These are phyloP conservation scores for Opisthograptis luteolata DNA, from an alignment of 2,888 invertebrate genomes.

Conservation along the genomic window DNA sequence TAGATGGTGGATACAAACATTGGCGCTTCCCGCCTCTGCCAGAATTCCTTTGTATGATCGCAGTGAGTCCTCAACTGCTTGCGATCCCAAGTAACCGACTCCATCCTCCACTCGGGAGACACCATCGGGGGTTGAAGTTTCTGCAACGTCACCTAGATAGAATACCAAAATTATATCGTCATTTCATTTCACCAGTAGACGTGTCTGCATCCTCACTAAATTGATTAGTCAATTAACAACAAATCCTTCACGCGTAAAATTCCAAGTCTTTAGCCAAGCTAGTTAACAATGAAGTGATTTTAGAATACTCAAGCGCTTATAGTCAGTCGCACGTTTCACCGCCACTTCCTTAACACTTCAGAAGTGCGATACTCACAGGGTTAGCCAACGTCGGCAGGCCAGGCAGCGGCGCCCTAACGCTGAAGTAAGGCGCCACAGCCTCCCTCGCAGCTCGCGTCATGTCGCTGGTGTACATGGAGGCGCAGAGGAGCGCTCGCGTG, in stretches of 20 bases:
- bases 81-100: slow-evolving; percentile 56
- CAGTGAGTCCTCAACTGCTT: slow-evolving; percentile 49
- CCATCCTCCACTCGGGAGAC: slow-evolving; percentile 65
- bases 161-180: too few species aligned
- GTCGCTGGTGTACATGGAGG: slow-evolving; percentile 35
- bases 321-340: too few species aligned
- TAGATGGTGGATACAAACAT: slow-evolving; percentile 1
- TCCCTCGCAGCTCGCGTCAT: slow-evolving; percentile 17
- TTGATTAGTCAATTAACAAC: too few species aligned
- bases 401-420: slow-evolving; percentile 25
- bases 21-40: slow-evolving; percentile 33
- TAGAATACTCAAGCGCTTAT: too few species aligned
- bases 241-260: too few species aligned
- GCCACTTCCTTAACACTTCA: too few species aligned
- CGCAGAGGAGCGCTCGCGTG: slow-evolving; percentile 32
- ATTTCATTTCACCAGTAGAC: too few species aligned
- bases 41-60: slow-evolving; percentile 49
- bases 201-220: too few species aligned
- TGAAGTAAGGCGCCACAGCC: not conserved
- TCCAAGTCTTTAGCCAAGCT: too few species aligned
- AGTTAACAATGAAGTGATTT: too few species aligned
- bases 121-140: slow-evolving; percentile 44
- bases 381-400: slow-evolving; percentile 13
- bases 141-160: slow-evolving; percentile 43
- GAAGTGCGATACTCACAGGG: slow-evolving; percentile 17